phyloP scores from a whole-genome alignment of 2,113 vertebrate species.

The Pseudopodoces humilis region DNA sequence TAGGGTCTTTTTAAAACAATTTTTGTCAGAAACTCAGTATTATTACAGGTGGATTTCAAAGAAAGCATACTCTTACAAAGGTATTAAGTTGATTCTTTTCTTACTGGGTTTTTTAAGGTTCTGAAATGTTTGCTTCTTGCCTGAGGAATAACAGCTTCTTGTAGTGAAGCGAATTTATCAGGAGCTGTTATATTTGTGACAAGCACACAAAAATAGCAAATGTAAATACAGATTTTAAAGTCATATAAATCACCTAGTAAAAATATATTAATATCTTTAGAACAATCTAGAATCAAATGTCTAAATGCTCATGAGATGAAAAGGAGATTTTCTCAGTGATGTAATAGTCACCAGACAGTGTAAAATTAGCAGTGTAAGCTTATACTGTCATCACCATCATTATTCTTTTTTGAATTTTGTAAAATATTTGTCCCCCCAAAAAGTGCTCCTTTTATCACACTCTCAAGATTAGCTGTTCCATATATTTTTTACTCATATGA shows the following conservation, averaged over 20 bases:
- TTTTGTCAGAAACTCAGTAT: neutral
- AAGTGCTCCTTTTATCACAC: neutral
- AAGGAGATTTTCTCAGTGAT: neutral
- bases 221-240: neutral
- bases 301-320: neutral
- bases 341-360: neutral
- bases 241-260: neutral
- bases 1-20: neutral
- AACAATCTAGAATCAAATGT: neutral
- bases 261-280: neutral
- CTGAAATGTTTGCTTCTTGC: neutral
- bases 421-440: neutral
- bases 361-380: neutral
- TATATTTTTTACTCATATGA: neutral
- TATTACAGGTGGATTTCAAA: neutral
- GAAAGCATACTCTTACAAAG: neutral
- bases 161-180: neutral
- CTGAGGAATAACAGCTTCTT: neutral
- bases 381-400: neutral
- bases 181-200: neutral
- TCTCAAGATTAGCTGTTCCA: neutral
- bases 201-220: neutral
- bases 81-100: neutral
- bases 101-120: neutral
- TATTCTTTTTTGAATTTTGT: neutral